Percentiles rank a stretch among this genome's conserved stretches.
These are phyloP conservation scores for Cepphus grylle DNA, from an alignment of 2,113 vertebrate species.

Conservation along the genomic window DNA sequence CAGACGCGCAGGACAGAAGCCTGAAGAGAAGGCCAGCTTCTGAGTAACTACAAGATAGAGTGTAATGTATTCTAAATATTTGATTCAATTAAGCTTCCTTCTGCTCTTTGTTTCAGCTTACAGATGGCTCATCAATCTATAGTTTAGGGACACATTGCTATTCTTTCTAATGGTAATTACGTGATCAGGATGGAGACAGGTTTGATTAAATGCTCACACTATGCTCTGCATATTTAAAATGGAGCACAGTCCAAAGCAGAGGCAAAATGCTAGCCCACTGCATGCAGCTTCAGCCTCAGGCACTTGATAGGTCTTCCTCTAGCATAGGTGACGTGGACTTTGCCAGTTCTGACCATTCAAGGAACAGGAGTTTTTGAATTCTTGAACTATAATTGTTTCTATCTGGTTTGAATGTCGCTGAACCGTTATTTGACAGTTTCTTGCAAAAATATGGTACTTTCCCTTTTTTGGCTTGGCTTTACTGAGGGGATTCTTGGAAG, in stretches of 20 bases:
- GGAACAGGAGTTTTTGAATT: neutral
- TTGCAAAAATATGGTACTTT: neutral
- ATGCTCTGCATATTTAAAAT: slow-evolving; percentile 45
- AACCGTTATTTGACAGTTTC: neutral
- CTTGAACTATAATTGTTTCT: neutral
- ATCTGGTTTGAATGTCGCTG: neutral
- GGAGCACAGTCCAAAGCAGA: neutral
- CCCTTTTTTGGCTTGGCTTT: neutral
- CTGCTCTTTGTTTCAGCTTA: slow-evolving; percentile 65
- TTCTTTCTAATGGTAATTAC: slow-evolving; percentile 66
- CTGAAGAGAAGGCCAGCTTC: slow-evolving; percentile 27
- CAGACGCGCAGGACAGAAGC: slow-evolving; percentile 41
- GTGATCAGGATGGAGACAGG: slow-evolving; percentile 54
- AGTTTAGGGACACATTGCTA: slow-evolving; percentile 55
- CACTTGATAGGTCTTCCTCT: neutral
- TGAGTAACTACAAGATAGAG: slow-evolving; percentile 23
- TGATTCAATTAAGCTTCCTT: slow-evolving; percentile 68
- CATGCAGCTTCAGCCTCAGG: neutral
- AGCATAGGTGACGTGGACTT: neutral
- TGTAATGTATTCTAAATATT: slow-evolving; percentile 66
- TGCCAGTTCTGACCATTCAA: neutral
- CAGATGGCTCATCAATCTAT: slow-evolving; percentile 67
- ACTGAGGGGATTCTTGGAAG: neutral
- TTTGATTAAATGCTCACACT: slow-evolving; percentile 44
- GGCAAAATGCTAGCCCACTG: neutral